Evolutionary conservation across 2,888 invertebrate species (phyloP).

Genomic region (Lasioglossum pauxillum): DNA sequence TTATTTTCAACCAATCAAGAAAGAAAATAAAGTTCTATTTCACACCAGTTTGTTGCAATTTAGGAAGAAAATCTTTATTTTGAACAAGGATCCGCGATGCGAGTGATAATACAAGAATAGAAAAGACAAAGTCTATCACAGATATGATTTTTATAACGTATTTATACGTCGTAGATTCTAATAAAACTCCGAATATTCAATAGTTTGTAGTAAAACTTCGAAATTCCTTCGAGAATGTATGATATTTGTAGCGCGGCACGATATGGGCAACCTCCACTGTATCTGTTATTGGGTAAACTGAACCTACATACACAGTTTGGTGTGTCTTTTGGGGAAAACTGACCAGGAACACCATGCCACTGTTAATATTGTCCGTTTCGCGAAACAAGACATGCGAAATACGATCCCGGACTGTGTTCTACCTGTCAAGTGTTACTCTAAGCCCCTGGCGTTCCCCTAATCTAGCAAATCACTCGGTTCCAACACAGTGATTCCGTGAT

Average conservation of each 20-base stretch:
- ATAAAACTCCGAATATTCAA: no score
- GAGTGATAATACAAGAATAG: no score
- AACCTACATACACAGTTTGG: neutral
- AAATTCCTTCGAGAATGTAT: no score
- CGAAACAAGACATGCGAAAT: conserved; percentile 50
- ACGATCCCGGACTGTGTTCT: conserved; percentile 27
- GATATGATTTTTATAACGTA: no score
- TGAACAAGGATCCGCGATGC: no score
- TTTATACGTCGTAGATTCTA: no score
- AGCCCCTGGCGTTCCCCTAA: conserved; percentile 52
- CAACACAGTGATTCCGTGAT: conserved; percentile 53
- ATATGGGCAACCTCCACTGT: neutral
- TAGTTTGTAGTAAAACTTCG: no score
- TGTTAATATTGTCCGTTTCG: neutral
- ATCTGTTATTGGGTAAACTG: neutral
- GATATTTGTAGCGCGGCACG: no score
- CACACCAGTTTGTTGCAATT: no score
- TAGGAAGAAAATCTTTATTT: no score
- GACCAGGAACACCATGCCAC: conserved; percentile 2
- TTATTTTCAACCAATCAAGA: neutral
- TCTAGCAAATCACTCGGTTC: conserved; percentile 62
- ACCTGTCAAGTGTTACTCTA: conserved; percentile 53
- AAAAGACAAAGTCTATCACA: no score
- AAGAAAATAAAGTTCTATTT: no score
- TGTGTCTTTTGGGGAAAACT: conserved; percentile 15